A percentile compares a stretch with the other conserved stretches of the same genome.
Evolutionary conservation across 64 coral and sea anemone genomes (phyloP).

Genomic region (Dendrophyllia cribrosa): DNA sequence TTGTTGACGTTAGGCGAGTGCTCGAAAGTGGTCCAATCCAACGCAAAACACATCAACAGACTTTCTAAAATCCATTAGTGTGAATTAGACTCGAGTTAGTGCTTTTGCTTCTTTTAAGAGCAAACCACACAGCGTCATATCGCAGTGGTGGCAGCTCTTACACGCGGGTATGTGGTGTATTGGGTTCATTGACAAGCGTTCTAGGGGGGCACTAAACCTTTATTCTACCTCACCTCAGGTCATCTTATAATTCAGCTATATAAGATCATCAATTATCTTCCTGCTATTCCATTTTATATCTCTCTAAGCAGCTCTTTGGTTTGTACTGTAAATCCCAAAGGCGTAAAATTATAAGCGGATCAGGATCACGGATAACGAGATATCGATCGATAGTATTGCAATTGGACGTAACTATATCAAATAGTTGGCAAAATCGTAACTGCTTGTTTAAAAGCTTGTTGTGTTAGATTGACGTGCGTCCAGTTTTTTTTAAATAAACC

Average conservation of each 20-base stretch:
- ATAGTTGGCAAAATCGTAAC: background rate
- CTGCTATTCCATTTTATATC: constrained; percentile 54
- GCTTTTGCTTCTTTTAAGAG: constrained; percentile 71
- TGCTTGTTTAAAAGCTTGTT: background rate
- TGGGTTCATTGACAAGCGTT: constrained; percentile 67
- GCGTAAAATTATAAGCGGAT: constrained; percentile 26
- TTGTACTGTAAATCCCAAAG: constrained; percentile 60
- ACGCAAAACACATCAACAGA: constrained; percentile 45
- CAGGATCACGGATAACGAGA: constrained; percentile 48
- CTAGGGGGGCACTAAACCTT: constrained; percentile 72
- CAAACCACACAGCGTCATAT: constrained; percentile 56
- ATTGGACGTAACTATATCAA: background rate
- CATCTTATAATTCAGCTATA: constrained; percentile 64
- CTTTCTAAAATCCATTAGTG: constrained; percentile 54
- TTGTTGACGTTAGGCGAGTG: constrained; percentile 23
- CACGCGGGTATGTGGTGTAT: constrained; percentile 71
- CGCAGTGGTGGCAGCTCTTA: constrained; percentile 54
- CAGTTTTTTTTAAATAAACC: background rate
- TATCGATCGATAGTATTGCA: constrained; percentile 33
- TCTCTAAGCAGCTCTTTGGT: constrained; percentile 53
- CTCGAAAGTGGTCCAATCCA: constrained; percentile 6
- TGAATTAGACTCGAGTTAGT: constrained; percentile 64
- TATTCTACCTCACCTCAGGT: constrained; percentile 65
- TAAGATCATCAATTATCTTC: constrained; percentile 70
- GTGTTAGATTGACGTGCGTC: background rate